Evolutionary conservation across 2,113 vertebrate genomes (phyloP), one percentile per base, ranked within the genome.

Genomic region (Zingel zingel): DNA sequence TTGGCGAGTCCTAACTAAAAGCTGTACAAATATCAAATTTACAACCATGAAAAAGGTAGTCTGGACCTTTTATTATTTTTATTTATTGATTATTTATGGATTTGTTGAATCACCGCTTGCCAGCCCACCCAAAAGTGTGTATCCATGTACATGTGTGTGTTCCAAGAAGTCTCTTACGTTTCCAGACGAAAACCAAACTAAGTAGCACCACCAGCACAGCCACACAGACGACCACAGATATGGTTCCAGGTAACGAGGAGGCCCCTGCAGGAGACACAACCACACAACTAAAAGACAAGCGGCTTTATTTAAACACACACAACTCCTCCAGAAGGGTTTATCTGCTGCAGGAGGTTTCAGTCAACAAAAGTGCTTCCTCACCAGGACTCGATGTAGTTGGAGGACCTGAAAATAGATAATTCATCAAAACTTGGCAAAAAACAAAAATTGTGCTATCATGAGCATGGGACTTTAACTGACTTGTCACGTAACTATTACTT

Each of bases 141-240:
- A 10, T 68, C 2, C 67, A 39, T 21, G n/a, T 13, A 67, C 18
- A 1, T 33, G 45, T n/a, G n/a, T 1, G 27, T 51, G 45, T 36
- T 36, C 61, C 10, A n/a, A 45, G 18, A 50, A 59, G 19, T 67
- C 5, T 67, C 70, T 74, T 74, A 74, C 79, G 11, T 27, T 51
- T 81, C 27, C n/a, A 67, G 62, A 39, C 0, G 3, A 67, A 5
- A 18, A 81, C 13, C 58, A 79, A 0, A 58, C 53, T 3, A 1
- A 56, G 15, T 7, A 39, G 0, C 1, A 64, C 3, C 63, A 74
- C 5, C 33, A 71, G 70, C 45, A 74, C 0, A 7, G 27, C 45
- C 11, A 7, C 70, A 23, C 45, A 43, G 53, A 27, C 6, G 15
- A 45, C 13, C 5, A 8, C 53, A 18, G 21, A 0, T 0, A 43